Evolutionary conservation across 2,797 vertebrate species (phyloP).

Genomic region (Chelidonichthys spinosus): DNA sequence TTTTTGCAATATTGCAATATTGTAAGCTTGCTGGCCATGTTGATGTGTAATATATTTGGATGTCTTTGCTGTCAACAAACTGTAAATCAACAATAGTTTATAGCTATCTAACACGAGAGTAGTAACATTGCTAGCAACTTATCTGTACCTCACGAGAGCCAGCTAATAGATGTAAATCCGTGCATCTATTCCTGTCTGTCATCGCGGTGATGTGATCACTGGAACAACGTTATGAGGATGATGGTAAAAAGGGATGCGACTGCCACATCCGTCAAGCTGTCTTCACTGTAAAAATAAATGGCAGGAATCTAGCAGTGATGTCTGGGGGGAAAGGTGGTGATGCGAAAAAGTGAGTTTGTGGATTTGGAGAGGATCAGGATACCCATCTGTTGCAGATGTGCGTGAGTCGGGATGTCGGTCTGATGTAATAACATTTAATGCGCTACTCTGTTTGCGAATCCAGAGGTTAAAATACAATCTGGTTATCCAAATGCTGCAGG

Average conservation of each 20-base stretch:
- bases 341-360: conserved; percentile 37
- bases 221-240: conserved; percentile 53
- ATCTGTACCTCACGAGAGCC: conserved; percentile 32
- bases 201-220: conserved; percentile 33
- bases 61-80: conserved; percentile 53
- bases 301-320: conserved; percentile 30
- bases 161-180: conserved; percentile 45
- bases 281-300: conserved; percentile 28
- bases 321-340: conserved; percentile 27
- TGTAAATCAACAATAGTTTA: conserved; percentile 48
- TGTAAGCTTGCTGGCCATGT: conserved; percentile 28
- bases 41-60: conserved; percentile 62
- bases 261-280: conserved; percentile 41
- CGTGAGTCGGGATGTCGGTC: conserved; percentile 4
- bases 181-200: conserved; percentile 37
- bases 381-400: conserved; percentile 10
- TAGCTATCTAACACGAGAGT: conserved; percentile 43
- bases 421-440: conserved; percentile 21
- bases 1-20: background rate
- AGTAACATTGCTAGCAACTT: conserved; percentile 29
- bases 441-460: conserved; percentile 27
- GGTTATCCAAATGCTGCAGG: conserved; percentile 41
- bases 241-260: conserved; percentile 33
- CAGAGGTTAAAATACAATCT: conserved; percentile 46
- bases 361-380: conserved; percentile 35